A percentile compares a stretch with the other conserved stretches of the same genome.
phyloP scores from a whole-genome alignment of 2,888 invertebrate species.

The Yponomeuta cagnagella region DNA sequence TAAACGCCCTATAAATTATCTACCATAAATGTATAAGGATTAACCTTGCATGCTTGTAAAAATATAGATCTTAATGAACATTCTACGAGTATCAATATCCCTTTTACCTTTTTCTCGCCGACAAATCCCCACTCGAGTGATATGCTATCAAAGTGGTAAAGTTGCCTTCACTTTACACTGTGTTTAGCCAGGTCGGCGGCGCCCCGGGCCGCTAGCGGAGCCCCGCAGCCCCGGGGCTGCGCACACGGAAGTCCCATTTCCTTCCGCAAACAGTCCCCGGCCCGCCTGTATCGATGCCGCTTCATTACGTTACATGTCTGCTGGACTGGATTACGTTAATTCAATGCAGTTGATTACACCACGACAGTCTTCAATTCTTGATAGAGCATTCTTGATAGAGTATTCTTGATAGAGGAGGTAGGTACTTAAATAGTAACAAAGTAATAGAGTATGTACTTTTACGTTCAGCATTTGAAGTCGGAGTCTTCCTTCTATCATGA shows the following conservation, averaged over 20 bases:
- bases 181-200: background rate
- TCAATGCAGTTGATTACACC: background rate
- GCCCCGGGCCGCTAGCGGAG: background rate
- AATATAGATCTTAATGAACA: no score
- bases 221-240: background rate
- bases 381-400: no score
- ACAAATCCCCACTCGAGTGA: no score
- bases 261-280: background rate
- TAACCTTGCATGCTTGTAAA: no score
- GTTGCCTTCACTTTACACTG: background rate
- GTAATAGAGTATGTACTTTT: background rate
- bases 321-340: background rate
- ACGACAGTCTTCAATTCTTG: background rate
- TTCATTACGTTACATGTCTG: background rate
- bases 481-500: no score
- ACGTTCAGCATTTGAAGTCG: background rate
- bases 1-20: no score
- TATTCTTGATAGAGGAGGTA: background rate
- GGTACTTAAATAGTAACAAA: background rate
- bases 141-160: no score
- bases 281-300: background rate
- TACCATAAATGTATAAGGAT: no score
- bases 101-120: no score
- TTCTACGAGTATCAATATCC: no score
- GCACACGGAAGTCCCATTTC: background rate